Base-by-base conservation (phyloP, 2,797 vertebrate species). In the Ispidina picta region DNA sequence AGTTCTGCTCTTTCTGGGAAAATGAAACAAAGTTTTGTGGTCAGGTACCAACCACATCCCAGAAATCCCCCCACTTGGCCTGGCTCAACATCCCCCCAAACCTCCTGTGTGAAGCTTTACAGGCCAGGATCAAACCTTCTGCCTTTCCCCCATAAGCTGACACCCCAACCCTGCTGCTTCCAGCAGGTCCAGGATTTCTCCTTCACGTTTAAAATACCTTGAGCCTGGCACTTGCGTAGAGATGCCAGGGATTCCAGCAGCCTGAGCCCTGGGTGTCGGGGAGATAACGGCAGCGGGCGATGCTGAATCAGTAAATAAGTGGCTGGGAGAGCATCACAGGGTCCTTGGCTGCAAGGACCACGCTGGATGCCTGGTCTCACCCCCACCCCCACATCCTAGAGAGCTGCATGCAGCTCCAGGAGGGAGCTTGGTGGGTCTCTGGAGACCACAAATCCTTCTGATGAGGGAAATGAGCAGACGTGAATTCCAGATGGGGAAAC, bases 191-290 rank as follows among this genome's bases (percentile, higher is more conserved):
- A 15, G 48, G 8, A 9, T 15, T 88, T 60, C 12, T 10, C 20
- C 16, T 28, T 7, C 0, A 0, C 35, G 62, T 88, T 81, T 62
- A 21, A 62, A 83, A 69, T 80, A 26, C 70, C 75, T 91, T 59
- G 78, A 83, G 70, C n/a, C 2, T 15, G 4, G 62, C 8, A 6
- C 8, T 46, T 35, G 26, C 1, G 1, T 37, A 69, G 80, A 68
- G 59, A 93, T 83, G 58, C 88, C 86, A 44, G 78, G 46, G 62
- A 94, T 92, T 86, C 83, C 89, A 89, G 71, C 25, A 43, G 41
- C 52, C 52, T 10, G 56, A 73, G 58, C 68, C 41, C 64, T 4
- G 1, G 70, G 75, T 31, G 20, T 75, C 89, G 74, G 26, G 21
- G 68, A 78, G 93, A 94, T 95, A 94, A 88, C 2, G 0, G 48